Base-by-base conservation (phyloP, 2,113 vertebrate genomes). In the Clupea harengus region DNA sequence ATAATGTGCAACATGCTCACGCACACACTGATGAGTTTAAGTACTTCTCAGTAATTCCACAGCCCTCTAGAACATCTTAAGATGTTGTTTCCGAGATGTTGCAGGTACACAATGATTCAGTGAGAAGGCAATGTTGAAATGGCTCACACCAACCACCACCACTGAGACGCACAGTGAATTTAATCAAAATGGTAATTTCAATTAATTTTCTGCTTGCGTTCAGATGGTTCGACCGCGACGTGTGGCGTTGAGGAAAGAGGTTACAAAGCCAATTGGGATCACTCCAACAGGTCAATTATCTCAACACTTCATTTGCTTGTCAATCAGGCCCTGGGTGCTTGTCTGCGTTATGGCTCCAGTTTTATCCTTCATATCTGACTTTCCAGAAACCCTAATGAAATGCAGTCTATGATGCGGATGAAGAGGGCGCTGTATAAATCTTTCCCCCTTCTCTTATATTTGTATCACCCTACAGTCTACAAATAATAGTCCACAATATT, bases 171-270 rank as follows among this genome's bases (percentile, higher is more conserved):
- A 28, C 72, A 32, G 72, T 78, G 72, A 78, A 78, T 78, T 78
- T 78, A 78, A 78, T 78, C 72, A 78, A 78, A 78, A 78, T 78
- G 72, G 28, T 78, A 78, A 78, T 78, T 78, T 78, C 72, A 78
- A 78, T 78, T 78, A 78, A 78, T 78, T 78, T 78, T 78, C 72
- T 78, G 72, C 72, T 78, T 78, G 28, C 72, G 28, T 78, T 78
- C 25, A 3, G 72, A 11, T 78, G 72, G 72, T 78, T 78, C 13
- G 28, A 28, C 32, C 28, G 72, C 2, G 72, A 78, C 28, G 72
- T 78, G 72, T 32, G 32, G 72, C 72, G 72, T 78, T 39, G 72
- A 78, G 72, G 72, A 78, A 78, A 28, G 72, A 78, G 72, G 72
- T 78, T 78, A 39, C 25, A 78, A 32, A 15, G 72, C 25, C 72